Conservation (phyloP, 2,113 vertebrate genomes). For the Natator depressus region DNA sequence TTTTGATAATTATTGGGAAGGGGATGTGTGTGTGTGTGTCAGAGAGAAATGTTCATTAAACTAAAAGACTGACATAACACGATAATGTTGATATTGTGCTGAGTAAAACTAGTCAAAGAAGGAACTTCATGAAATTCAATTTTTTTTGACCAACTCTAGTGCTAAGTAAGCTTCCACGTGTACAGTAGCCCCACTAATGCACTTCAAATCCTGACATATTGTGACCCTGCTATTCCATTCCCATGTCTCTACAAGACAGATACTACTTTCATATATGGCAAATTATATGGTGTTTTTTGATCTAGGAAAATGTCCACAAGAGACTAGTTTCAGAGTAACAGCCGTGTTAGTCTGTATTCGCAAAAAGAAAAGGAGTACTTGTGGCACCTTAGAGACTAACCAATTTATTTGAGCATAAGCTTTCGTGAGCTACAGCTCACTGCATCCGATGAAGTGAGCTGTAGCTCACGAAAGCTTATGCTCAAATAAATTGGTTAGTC, state of each 20-base stretch:
- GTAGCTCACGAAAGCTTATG: too few species aligned
- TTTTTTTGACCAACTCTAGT: conserved; percentile 1
- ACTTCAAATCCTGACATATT: conserved; percentile 1
- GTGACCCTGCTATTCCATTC: neutral
- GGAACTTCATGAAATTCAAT: neutral
- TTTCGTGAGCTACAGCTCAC: too few species aligned
- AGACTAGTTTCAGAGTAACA: too few species aligned
- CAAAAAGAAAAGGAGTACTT: too few species aligned
- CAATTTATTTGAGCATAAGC: too few species aligned
- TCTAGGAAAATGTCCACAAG: neutral
- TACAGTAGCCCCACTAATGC: neutral
- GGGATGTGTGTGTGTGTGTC: neutral
- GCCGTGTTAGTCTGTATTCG: too few species aligned
- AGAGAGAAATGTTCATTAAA: neutral
- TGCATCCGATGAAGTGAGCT: too few species aligned
- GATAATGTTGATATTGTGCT: neutral
- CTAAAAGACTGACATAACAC: neutral
- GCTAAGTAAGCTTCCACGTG: neutral
- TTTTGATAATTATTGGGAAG: neutral
- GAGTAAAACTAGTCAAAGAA: neutral
- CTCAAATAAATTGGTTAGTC: too few species aligned
- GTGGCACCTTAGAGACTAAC: too few species aligned
- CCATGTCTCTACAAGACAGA: neutral
- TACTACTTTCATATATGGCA: neutral
- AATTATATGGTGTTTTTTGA: conserved; percentile 5